phyloP scores from a whole-genome alignment of 2,797 vertebrate species.

The Crenuchus spilurus region DNA sequence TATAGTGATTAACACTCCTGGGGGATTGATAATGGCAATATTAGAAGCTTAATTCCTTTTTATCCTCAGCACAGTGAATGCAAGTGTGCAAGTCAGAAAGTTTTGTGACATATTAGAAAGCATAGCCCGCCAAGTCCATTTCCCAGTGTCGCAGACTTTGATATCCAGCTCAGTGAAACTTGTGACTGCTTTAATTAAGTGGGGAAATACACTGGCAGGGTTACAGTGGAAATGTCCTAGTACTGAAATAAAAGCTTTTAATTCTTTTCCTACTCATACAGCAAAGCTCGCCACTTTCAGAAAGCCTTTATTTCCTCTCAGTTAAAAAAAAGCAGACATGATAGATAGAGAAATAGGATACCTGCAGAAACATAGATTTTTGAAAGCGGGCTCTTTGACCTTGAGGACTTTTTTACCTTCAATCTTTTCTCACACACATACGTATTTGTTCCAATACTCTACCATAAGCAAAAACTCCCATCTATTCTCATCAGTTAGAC shows the following conservation, averaged over 20 bases:
- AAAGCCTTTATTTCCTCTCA: slow-evolving; percentile 48
- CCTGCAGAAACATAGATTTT: slow-evolving; percentile 21
- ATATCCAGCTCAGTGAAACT: slow-evolving; percentile 76
- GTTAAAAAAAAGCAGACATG: slow-evolving; percentile 13
- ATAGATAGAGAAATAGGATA: neutral
- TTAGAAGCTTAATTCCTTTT: slow-evolving; percentile 67
- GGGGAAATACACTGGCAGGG: slow-evolving; percentile 70
- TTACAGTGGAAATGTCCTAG: slow-evolving; percentile 68
- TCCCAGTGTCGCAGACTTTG: slow-evolving; percentile 62
- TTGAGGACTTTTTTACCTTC: slow-evolving; percentile 23
- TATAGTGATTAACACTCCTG: slow-evolving; percentile 68
- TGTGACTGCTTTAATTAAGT: slow-evolving; percentile 80
- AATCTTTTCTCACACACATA: slow-evolving; percentile 14
- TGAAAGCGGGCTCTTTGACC: slow-evolving; percentile 39
- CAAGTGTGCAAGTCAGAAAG: slow-evolving; percentile 46
- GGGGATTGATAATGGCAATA: slow-evolving; percentile 71
- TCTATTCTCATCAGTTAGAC: slow-evolving; percentile 58
- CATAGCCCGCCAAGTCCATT: slow-evolving; percentile 69
- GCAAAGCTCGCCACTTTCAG: slow-evolving; percentile 67
- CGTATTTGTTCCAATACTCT: slow-evolving; percentile 24
- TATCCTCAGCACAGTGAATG: slow-evolving; percentile 60
- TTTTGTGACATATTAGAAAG: slow-evolving; percentile 61
- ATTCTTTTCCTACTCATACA: slow-evolving; percentile 72
- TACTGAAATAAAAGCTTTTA: slow-evolving; percentile 69
- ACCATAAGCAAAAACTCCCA: slow-evolving; percentile 48